Base-by-base conservation (phyloP, 2,888 invertebrate species). In the Bembecia ichneumoniformis region DNA sequence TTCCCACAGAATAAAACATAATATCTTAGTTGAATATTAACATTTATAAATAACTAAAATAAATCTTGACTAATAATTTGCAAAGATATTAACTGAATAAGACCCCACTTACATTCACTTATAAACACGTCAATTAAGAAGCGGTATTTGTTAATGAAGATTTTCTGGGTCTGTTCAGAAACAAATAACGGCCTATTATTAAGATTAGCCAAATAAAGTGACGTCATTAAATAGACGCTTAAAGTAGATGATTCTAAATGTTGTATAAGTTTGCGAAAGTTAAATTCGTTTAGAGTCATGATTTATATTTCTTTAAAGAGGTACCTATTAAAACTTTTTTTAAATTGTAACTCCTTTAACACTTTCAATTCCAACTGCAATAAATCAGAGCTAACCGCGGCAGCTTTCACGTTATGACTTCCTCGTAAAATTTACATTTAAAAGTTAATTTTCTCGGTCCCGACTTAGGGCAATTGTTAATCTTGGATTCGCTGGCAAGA, bases 361-460 rank as follows among this genome's bases (percentile, higher is more conserved):
- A 83, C 84, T 86, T 82, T 82, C 83, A 81, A 83, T 82, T 82
- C 80, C 69, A 78, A 82, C 71, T 76, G 78, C 73, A 76, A 84
- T 86, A 86, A 84, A 86, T 86, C 83, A 82, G 76, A 66, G 76
- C 76, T 77, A 82, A 84, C 83, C 82, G 80, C 80, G 81, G 77
- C 81, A 81, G 82, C 82, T 82, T 82, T 79, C 76, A 77, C 81
- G 79, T 86, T 86, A 86, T 83, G 83, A 84, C 77, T 86, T 80
- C 80, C 81, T 81, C 82, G 82, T 83, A 83, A 86, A 84, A 84
- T 86, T 83, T 84, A 84, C 83, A 83, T 84, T 83, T 82, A 81
- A 86, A 84, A 83, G 81, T 84, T 80, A 84, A 86, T 86, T 82
- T 83, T 82, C 83, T 76, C 78, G 69, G 70, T 75, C 64, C 71